Base-by-base conservation (phyloP, 1,140 invertebrate genomes). In the Pteromalus puparum region DNA sequence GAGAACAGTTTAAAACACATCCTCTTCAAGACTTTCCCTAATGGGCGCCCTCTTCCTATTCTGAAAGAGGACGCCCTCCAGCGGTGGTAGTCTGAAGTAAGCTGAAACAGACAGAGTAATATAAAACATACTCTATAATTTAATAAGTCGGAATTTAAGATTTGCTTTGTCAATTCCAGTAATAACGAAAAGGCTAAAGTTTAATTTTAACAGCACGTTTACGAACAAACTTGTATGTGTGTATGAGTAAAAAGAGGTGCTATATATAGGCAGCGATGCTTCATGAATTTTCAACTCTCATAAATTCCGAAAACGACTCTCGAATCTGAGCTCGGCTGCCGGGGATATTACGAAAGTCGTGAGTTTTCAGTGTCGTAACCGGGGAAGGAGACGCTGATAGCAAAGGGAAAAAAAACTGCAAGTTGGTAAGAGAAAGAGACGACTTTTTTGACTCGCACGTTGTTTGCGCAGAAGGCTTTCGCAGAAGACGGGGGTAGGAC, bases 241-340 rank as follows among this genome's bases (percentile, higher is more conserved):
- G 1, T 7, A 26, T 15, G 21, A 7, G n/a, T 10, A 18, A 12
- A 24, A 26, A 68, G 1, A 68, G 18, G 65, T 18, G n/a, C n/a
- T 10, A 18, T 26, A 26, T 68, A 28, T n/a, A 24, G 26, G 24
- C 67, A 2, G 67, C 21, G 6, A 26, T 30, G 72, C 18, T 74
- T 74, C 72, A 74, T 74, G 72, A 74, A 74, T 74, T 74, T 42
- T 74, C 72, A 74, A 34, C 34, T 28, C 48, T 26, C 18, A 34
- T 30, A 77, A 77, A 77, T 77, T 76, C 30, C 13, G 18, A 65
- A 77, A 65, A 61, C 26, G 28, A 9, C 75, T 48, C 61, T 61
- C 75, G 75, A 34, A 77, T 77, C 18, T 34, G n/a, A 34, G 72
- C 72, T 5, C 15, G 61, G 13, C 61, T 46, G 46, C 26, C 24